Evolutionary conservation across 1,140 invertebrate genomes (phyloP), one percentile per base, ranked within the genome.

Genomic region (Sarcophaga peregrina): DNA sequence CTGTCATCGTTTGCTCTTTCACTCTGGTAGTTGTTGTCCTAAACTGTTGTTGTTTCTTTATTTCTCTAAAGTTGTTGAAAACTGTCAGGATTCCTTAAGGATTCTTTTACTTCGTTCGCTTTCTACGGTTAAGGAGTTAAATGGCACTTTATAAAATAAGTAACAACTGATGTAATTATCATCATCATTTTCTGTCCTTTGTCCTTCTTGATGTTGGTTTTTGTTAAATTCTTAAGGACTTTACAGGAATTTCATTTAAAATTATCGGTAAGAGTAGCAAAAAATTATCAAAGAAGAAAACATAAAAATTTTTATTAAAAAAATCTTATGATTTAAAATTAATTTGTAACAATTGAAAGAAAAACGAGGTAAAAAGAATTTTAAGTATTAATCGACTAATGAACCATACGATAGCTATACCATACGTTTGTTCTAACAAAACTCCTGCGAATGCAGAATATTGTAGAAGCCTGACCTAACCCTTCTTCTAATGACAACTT

Each of bases 111-210:
- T 17, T 68, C 20, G 8, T 68, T 13, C 6, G 17, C 6, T 17
- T 68, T 10, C 15, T 7, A n/a, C 6, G 58, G 17, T 68, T 68
- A 68, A 68, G 11, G 58, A 68, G 58, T 68, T 68, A 68, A 68
- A 68, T 68, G 58, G 58, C 58, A 68, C 58, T 68, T 68, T 68
- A 68, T 68, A 20, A 68, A 68, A 68, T 68, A 7, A 68, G 17
- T 20, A 68, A 68, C 58, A 68, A 68, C 58, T 68, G 58, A 68
- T 68, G 58, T 68, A 68, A 68, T 68, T 68, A 68, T 68, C 20
- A 8, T 17, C 8, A 8, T 68, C 25, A 37, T 68, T 20, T 20
- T 17, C 58, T 68, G 17, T n/a, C n/a, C n/a, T n/a, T n/a, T 68
- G 58, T 58, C n/a, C n/a, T 58, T 13, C 11, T 58, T 11, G 0